Evolutionary conservation across 1,140 invertebrate genomes (phyloP).

Genomic region (Cataglyphis hispanica): DNA sequence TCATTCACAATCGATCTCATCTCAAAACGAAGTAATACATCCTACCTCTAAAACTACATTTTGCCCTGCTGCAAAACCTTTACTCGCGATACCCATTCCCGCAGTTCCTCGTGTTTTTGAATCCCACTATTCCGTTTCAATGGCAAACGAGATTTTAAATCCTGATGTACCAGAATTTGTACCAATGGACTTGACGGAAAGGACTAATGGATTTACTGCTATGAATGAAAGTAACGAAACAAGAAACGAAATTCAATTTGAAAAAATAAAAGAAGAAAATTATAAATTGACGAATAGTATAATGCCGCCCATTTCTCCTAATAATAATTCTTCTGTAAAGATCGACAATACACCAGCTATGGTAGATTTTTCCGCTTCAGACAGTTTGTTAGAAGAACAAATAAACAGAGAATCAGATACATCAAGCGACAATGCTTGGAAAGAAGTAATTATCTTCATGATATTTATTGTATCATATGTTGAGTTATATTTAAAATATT

Average conservation of each 20-base stretch:
- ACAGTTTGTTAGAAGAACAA: constrained; percentile 13
- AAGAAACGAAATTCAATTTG: constrained; percentile 48
- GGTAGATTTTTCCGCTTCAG: background rate
- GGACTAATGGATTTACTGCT: background rate
- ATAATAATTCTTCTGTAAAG: constrained; percentile 4
- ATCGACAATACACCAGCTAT: background rate
- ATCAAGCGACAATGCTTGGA: constrained; percentile 85
- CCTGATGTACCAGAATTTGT: constrained; percentile 95
- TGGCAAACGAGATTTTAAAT: constrained; percentile 89
- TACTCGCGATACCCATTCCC: constrained; percentile 89
- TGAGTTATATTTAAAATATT: constrained; percentile 22
- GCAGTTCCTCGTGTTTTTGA: constrained; percentile 88
- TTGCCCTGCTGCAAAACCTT: constrained; percentile 87
- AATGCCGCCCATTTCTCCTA: background rate
- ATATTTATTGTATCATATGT: background rate
- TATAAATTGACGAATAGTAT: constrained; percentile 3
- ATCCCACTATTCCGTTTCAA: constrained; percentile 57
- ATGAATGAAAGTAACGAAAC: constrained; percentile 22
- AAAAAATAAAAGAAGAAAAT: constrained; percentile 37
- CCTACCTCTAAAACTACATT: constrained; percentile 73
- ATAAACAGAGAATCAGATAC: constrained; percentile 63
- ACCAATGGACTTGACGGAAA: constrained; percentile 84
- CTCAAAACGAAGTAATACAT: constrained; percentile 68
- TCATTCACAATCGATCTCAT: constrained; percentile 75
- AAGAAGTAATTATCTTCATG: constrained; percentile 82